Evolutionary conservation across 2,888 invertebrate genomes (phyloP), one percentile per base, ranked within the genome.

Genomic region (Platycheirus rosarum): DNA sequence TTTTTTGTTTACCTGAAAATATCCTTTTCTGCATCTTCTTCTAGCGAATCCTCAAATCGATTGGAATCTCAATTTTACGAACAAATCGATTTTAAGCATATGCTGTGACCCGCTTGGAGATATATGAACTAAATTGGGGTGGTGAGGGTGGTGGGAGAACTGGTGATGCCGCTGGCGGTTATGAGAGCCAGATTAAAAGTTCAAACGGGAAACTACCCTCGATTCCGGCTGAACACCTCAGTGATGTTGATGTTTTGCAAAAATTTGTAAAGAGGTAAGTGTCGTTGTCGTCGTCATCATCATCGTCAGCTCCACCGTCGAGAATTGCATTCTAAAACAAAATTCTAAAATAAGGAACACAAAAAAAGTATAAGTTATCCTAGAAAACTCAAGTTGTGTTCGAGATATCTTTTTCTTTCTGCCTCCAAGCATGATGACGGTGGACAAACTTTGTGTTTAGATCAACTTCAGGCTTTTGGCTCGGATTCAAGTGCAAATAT

Each of bases 191-290:
- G 74, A 73, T 76, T 63, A 82, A 79, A 78, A 79, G 74, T 69
- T 86, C 85, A 55, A 86, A 86, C 85, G 88, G 88, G 84, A 90
- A 89, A 85, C 84, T 91, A 85, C 90, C 90, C 86, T 89, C 89
- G 65, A 90, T 91, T 85, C 90, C 91, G 32, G 89, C 91, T 85
- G 91, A 91, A 73, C 88, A 89, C 80, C 88, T 91, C 37, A 90
- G 90, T 85, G 91, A 91, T 88, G 89, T 88, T 68, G 97, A 98
- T 86, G 93, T 97, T 0, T 91, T 98, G 65, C 95, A 95, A 87
- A 95, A 97, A 85, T 97, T 96, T 87, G 93, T 97, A 75, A 95
- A 94, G 88, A 92, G 96, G 96, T 91, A 84, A 82, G 71, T 86
- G 87, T 86, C 20, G 20, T 62, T 11, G 37, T 32, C 16, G 51